Evolutionary conservation across 2,113 vertebrate genomes (phyloP), one percentile per base, ranked within the genome.

Genomic region (Astatoreochromis straeleni): DNA sequence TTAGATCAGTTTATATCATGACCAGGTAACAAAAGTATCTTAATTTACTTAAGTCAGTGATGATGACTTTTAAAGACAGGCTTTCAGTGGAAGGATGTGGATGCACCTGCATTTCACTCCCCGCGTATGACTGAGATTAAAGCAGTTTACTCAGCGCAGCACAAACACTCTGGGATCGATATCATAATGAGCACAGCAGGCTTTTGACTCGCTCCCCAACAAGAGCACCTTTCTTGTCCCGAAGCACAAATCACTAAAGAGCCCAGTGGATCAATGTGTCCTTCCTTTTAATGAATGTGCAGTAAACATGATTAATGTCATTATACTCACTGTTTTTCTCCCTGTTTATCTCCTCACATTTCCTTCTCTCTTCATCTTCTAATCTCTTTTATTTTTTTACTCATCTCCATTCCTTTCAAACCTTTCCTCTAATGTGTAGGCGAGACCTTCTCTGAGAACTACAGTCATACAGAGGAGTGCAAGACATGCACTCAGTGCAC

Each of bases 401-500:
- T 53, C 45, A n/a, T 80, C 79, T 40, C 70, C 4, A 3, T 57
- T 47, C 49, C 58, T 21, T 54, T 79, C 7, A 3, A 68, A 29
- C 35, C 58, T 79, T 45, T 83, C 88, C 70, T 86, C 35, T 55
- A 24, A 1, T 24, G 83, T 65, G 31, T 86, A 96, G 99, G 99
- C 2, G 97, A 99, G 94, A 98, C 97, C 3, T 99, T 95, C 95
- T 99, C 99, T 0, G 98, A 98, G 80, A 95, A 90, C 9, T 97
- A 97, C 96, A 99, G 99, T 5, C 96, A 95, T 95, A 98, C 93
- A 0, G 98, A 99, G 93, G 82, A 94, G 0, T 99, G 99, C 92
- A 96, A 90, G 75, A 94, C 95, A 0, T 99, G 99, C 94, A 98
- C 97, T 0, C 93, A 97, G 92, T 99, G 99, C 7, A 91, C 94